phyloP scores from a whole-genome alignment of 2,797 vertebrate species.

The Pempheris klunzingeri region DNA sequence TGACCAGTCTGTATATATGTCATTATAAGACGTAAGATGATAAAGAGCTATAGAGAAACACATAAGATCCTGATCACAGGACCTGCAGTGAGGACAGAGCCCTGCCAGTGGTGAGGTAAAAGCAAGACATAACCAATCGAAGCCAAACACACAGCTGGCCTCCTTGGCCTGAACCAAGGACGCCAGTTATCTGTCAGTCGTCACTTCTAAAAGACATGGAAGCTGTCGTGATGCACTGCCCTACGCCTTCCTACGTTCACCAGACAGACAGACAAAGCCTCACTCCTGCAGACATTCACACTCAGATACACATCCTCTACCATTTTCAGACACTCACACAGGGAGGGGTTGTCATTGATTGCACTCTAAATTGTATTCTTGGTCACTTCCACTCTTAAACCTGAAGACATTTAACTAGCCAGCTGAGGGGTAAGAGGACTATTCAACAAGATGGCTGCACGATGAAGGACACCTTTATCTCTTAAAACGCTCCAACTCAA shows the following conservation, averaged over 20 bases:
- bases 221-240: conserved; percentile 33
- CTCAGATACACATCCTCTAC: conserved; percentile 23
- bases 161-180: conserved; percentile 13
- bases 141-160: conserved; percentile 44
- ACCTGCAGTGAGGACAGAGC: conserved; percentile 70
- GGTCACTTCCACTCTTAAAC: conserved; percentile 30
- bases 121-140: conserved; percentile 62
- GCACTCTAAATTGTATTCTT: conserved; percentile 28
- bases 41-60: conserved; percentile 81
- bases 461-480: conserved; percentile 37
- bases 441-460: conserved; percentile 31
- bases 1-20: conserved; percentile 86
- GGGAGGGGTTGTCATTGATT: conserved; percentile 31
- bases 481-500: conserved; percentile 20
- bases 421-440: conserved; percentile 23
- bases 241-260: background rate
- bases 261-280: conserved; percentile 26
- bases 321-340: conserved; percentile 36
- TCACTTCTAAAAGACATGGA: conserved; percentile 32
- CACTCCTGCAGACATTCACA: conserved; percentile 34
- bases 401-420: conserved; percentile 30
- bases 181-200: background rate
- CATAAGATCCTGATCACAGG: conserved; percentile 61
- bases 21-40: conserved; percentile 80
- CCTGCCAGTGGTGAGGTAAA: conserved; percentile 79